Evolutionary conservation across 2,797 vertebrate genomes (phyloP).

Genomic region (Arnoldichthys spilopterus): DNA sequence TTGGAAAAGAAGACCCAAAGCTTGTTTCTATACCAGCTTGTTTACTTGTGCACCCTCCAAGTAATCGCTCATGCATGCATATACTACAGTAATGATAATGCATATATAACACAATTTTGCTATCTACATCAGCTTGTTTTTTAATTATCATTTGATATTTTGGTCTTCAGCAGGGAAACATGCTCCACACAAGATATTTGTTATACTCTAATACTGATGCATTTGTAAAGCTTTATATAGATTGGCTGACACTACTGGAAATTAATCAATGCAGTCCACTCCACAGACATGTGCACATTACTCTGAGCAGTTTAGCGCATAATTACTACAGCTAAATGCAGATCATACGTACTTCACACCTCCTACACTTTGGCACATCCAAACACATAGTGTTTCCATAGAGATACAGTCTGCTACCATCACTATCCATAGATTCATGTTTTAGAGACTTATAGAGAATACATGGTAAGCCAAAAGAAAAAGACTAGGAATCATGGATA

Average conservation of each 20-base stretch:
- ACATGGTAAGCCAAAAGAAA: background rate
- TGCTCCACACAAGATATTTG: background rate
- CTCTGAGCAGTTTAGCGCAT: conserved; percentile 61
- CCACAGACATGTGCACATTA: conserved; percentile 22
- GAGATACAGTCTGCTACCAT: conserved; percentile 75
- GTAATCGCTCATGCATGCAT: too few relatives aligned
- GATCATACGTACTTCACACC: conserved; percentile 73
- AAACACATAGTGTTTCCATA: conserved; percentile 82
- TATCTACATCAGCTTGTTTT: too few relatives aligned
- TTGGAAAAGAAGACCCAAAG: too few relatives aligned
- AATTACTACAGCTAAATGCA: conserved; percentile 71
- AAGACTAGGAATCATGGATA: background rate
- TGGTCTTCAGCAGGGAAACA: background rate
- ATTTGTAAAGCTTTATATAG: conserved; percentile 2
- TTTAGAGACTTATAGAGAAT: conserved; percentile 57
- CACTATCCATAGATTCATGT: conserved; percentile 65
- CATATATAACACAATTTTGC: too few relatives aligned
- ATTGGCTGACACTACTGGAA: background rate
- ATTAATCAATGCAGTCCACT: background rate
- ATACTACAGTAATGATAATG: too few relatives aligned
- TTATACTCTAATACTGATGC: background rate
- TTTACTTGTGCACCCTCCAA: too few relatives aligned
- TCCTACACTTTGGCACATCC: conserved; percentile 74
- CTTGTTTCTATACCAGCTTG: too few relatives aligned
- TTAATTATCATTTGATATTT: too few relatives aligned